A percentile compares a stretch with the other conserved stretches of the same genome.
These are phyloP conservation scores for Falco concolor DNA, from an alignment of 2,797 vertebrate species.

Conservation along the genomic window DNA sequence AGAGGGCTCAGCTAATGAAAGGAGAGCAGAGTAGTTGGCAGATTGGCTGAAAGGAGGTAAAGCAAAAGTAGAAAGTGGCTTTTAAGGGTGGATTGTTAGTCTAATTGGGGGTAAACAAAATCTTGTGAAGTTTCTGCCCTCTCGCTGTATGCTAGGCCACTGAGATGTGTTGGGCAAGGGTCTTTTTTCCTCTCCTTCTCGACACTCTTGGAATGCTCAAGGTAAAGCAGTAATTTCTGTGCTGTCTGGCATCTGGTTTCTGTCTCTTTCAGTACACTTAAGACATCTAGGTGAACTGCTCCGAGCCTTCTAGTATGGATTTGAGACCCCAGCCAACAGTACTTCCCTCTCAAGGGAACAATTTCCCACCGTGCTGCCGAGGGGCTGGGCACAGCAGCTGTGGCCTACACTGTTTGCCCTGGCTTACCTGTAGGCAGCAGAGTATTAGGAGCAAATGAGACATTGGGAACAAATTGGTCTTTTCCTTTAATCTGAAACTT, in stretches of 20 bases:
- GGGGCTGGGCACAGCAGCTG: background rate
- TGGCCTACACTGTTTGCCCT: background rate
- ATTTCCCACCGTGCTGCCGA: rapidly evolving
- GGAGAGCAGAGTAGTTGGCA: background rate
- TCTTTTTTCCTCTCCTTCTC: background rate
- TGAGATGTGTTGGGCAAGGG: background rate
- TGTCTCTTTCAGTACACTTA: background rate
- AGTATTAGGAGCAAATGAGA: background rate
- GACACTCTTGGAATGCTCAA: background rate
- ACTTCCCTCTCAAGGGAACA: background rate
- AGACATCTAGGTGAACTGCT: background rate
- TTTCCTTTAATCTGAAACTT: background rate
- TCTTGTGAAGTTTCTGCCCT: background rate
- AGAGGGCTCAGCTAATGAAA: background rate
- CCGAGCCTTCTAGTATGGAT: background rate
- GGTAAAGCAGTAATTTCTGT: background rate
- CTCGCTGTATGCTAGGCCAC: background rate
- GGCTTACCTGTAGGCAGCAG: background rate
- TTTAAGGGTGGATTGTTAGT: background rate
- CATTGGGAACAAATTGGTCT: background rate
- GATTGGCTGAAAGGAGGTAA: background rate
- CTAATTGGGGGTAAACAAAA: background rate
- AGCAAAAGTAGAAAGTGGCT: background rate
- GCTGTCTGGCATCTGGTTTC: background rate
- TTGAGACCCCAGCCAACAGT: background rate